Evolutionary conservation across 2,797 vertebrate genomes (phyloP).

Genomic region (Astyanax mexicanus): DNA sequence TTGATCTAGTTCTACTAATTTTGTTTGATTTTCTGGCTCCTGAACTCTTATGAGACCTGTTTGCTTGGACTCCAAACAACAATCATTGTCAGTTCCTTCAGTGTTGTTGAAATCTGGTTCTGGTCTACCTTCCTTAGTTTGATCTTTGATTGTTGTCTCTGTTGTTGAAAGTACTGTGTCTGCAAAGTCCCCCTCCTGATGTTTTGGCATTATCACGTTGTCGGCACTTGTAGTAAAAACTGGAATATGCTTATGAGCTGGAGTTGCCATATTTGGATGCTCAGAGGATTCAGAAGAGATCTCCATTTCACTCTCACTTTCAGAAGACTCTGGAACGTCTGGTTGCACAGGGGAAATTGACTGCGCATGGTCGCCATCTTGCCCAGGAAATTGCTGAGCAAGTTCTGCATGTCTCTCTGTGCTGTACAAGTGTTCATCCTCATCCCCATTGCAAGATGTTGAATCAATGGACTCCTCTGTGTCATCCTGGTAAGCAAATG

Average conservation of each 20-base stretch:
- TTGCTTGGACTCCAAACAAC: conserved; percentile 8
- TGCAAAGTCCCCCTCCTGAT: conserved; percentile 9
- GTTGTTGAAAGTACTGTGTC: conserved; percentile 23
- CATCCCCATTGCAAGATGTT: conserved; percentile 89
- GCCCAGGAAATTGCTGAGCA: conserved; percentile 54
- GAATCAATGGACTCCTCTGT: conserved; percentile 91
- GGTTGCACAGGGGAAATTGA: conserved; percentile 48
- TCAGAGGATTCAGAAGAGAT: conserved; percentile 71
- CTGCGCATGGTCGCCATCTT: conserved; percentile 53
- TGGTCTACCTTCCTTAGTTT: conserved; percentile 47
- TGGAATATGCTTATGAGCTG: conserved; percentile 22
- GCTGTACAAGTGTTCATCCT: conserved; percentile 88
- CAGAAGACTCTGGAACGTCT: conserved; percentile 63
- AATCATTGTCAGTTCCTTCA: conserved; percentile 33
- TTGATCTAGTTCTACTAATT: conserved; percentile 27
- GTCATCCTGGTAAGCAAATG: conserved; percentile 93
- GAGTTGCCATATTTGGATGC: conserved; percentile 32
- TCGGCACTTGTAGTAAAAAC: conserved; percentile 11
- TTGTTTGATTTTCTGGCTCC: conserved; percentile 25
- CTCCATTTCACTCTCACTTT: conserved; percentile 71
- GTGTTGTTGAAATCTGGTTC: conserved; percentile 50
- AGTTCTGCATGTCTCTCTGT: conserved; percentile 86
- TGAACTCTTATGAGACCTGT: not conserved
- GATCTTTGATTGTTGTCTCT: conserved; percentile 33
- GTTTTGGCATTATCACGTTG: conserved; percentile 27